phyloP scores from a whole-genome alignment of 1,140 invertebrate species.

The Oreohelix idahoensis region DNA sequence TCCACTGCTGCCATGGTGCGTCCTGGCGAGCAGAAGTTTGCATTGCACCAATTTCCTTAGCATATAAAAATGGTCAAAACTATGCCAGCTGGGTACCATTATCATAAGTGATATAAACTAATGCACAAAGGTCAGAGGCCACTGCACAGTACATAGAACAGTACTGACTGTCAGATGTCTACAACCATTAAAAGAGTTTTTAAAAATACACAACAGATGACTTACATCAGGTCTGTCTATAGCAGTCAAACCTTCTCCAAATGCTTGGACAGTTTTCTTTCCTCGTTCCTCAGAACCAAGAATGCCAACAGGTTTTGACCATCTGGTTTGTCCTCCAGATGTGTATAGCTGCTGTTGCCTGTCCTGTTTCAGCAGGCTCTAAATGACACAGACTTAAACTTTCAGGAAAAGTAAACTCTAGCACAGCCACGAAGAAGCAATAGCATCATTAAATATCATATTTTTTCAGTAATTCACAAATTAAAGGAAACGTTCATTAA shows the following conservation, averaged over 20 bases:
- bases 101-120: too few relatives aligned
- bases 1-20: too few relatives aligned
- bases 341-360: background rate
- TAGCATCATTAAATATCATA: background rate
- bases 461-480: too few relatives aligned
- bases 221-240: conserved; percentile 37
- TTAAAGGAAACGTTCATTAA: too few relatives aligned
- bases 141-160: too few relatives aligned
- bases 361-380: conserved; percentile 30
- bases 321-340: background rate
- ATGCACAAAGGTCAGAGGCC: too few relatives aligned
- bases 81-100: too few relatives aligned
- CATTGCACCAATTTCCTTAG: too few relatives aligned
- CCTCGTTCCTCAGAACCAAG: background rate
- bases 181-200: too few relatives aligned
- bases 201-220: background rate
- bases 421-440: background rate
- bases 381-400: conserved; percentile 41
- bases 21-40: too few relatives aligned
- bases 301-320: background rate
- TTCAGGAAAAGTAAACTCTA: conserved; percentile 37
- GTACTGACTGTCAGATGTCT: too few relatives aligned
- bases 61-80: too few relatives aligned
- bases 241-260: conserved; percentile 43
- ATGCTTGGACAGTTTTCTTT: conserved; percentile 42